Conservation (phyloP, 2,113 vertebrate species). For the Gymnorhina tibicen region DNA sequence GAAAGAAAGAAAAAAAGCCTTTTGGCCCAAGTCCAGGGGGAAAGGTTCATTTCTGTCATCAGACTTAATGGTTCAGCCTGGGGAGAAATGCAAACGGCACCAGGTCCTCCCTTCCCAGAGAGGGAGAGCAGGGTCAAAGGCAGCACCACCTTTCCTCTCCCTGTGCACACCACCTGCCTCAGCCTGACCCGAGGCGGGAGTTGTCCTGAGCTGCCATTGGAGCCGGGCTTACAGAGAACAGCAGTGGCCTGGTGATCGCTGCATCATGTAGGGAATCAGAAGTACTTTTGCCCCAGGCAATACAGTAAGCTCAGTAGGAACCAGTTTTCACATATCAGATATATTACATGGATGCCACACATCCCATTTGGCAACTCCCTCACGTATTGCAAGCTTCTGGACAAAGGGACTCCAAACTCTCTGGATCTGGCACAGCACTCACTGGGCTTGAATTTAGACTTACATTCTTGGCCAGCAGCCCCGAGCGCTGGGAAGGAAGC, state of each 20-base stretch:
- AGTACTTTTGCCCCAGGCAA: slow-evolving; percentile 35
- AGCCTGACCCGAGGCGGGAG: not conserved
- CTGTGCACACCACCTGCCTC: not conserved
- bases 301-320: not conserved
- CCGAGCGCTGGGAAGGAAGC: not conserved
- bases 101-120: not conserved
- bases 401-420: slow-evolving; percentile 53
- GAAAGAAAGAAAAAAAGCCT: not conserved
- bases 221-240: not conserved
- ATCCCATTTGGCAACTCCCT: slow-evolving; percentile 43
- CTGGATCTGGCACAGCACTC: slow-evolving; percentile 16
- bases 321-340: slow-evolving; percentile 30
- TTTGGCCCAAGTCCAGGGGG: not conserved
- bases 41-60: slow-evolving; percentile 52
- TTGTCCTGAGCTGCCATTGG: not conserved
- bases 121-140: not conserved
- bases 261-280: not conserved
- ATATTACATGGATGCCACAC: slow-evolving; percentile 30
- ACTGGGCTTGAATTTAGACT: not conserved
- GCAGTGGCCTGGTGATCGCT: not conserved
- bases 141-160: not conserved
- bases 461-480: slow-evolving; percentile 32
- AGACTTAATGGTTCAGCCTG: slow-evolving; percentile 17
- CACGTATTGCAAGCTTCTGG: slow-evolving; percentile 13
- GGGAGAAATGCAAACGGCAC: slow-evolving; percentile 1